A percentile compares a stretch with the other conserved stretches of the same genome.
Evolutionary conservation across 2,797 vertebrate species (phyloP).

Genomic region (Tapera naevia): DNA sequence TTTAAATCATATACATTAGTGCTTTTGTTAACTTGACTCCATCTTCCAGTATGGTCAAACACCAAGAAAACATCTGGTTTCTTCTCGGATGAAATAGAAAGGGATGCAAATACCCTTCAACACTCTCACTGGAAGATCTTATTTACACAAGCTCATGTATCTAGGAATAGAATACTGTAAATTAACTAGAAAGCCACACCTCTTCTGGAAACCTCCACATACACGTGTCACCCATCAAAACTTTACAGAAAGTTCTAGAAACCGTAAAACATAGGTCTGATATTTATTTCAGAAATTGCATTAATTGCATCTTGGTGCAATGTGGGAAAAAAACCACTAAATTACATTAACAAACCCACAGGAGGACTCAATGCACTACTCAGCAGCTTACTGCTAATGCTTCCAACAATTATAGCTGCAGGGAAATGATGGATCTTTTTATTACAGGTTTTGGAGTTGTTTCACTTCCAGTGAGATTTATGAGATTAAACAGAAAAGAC

Average conservation of each 20-base stretch:
- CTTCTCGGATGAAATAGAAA: not conserved
- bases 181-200: not conserved
- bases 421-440: slow-evolving; percentile 60
- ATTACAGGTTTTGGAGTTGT: slow-evolving; percentile 57
- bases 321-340: not conserved
- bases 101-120: not conserved
- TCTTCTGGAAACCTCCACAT: not conserved
- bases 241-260: not conserved
- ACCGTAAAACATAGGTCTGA: not conserved
- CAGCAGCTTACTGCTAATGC: slow-evolving; percentile 20
- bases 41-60: not conserved
- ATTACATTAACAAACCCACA: slow-evolving; percentile 27
- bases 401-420: slow-evolving; percentile 56
- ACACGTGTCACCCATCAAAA: not conserved
- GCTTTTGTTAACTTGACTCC: slow-evolving; percentile 6
- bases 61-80: slow-evolving; percentile 16
- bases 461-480: slow-evolving; percentile 57
- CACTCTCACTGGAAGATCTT: not conserved
- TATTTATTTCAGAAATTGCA: slow-evolving; percentile 23
- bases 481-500: slow-evolving; percentile 49
- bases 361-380: slow-evolving; percentile 5
- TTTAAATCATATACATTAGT: not conserved
- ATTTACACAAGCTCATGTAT: not conserved
- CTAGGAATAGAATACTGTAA: not conserved
- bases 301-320: slow-evolving; percentile 11